These are phyloP conservation scores for Caracal caracal DNA, from an alignment of 2,113 vertebrate genomes.

Conservation along the genomic window DNA sequence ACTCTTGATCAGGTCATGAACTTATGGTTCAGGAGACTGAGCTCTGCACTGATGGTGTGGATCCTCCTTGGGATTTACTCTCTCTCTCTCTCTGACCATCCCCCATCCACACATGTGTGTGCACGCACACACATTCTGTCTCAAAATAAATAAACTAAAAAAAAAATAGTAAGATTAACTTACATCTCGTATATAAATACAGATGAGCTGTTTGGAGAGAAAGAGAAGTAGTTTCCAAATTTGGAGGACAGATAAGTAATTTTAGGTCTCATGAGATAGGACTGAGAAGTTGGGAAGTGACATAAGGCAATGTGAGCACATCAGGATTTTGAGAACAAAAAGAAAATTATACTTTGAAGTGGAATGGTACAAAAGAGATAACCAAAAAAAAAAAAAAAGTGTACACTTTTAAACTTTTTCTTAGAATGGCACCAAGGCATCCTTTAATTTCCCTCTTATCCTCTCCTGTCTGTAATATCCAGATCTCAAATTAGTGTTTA, in stretches of 20 bases:
- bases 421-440: not conserved
- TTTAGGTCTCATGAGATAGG: not conserved
- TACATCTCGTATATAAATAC: not conserved
- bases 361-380: not conserved
- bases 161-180: not conserved
- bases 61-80: too few species aligned
- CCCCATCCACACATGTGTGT: too few species aligned
- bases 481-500: not conserved
- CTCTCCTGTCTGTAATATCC: not conserved
- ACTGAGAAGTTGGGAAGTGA: not conserved
- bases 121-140: too few species aligned
- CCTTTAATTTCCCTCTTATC: not conserved
- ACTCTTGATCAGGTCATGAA: too few species aligned
- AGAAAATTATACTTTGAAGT: not conserved
- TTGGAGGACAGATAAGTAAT: not conserved
- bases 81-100: too few species aligned
- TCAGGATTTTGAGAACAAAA: not conserved
- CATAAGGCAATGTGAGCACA: not conserved
- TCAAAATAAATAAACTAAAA: too few species aligned
- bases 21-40: too few species aligned
- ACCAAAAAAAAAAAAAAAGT: slow-evolving; percentile 10
- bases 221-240: not conserved
- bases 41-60: too few species aligned
- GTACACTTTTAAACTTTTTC: not conserved
- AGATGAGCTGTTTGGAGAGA: not conserved